Evolutionary conservation across 92 coral and sea anemone genomes (phyloP), one percentile per base, ranked within the genome.

Genomic region (Umimayanthus chanpuru): DNA sequence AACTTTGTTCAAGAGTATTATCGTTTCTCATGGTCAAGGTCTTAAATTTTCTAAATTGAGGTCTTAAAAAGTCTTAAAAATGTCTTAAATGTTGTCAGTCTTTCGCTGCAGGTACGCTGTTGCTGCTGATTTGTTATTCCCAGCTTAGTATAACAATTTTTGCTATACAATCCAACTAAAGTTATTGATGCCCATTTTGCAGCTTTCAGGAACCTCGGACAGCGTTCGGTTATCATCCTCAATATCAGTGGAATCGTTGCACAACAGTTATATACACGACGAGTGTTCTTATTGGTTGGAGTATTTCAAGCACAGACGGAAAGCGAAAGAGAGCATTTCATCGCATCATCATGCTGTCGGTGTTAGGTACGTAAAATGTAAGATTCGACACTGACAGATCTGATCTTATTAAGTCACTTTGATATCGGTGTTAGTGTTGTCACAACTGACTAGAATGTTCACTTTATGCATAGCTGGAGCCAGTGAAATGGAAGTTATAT

Each of bases 281-380:
- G 98, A 93, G 72, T 90, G 92, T 50, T 82, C 82, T 36, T 94
- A 95, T 85, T 97, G 99, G 99, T 61, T 92, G 76, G 96, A 92
- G 29, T 93, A 95, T 44, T 94, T 93, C 66, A 91, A 86, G 80
- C 88, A 91, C 21, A 86, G 93, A 81, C 88, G 93, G 86, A 91
- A 88, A 71, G 43, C 28, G 73, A 41, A 2, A 2, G 83, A 50
- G 65, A 64, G 41, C 64, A 36, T 23, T 65, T 38, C 83, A n/a
- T 56, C 53, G 8, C 65, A 74, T 73, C 21, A 50, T 85, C 85
- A 39, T 26, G 76, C 14, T 73, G 38, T 1, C 10, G 23, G 41
- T 81, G 23, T 21, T 43, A 83, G 87, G 87, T 83, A 40, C 32
- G 74, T 61, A 15, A 8, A 55, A 11, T 8, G 64, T 55, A 32